phyloP scores from a whole-genome alignment of 2,797 vertebrate species.

The Varecia variegata region DNA sequence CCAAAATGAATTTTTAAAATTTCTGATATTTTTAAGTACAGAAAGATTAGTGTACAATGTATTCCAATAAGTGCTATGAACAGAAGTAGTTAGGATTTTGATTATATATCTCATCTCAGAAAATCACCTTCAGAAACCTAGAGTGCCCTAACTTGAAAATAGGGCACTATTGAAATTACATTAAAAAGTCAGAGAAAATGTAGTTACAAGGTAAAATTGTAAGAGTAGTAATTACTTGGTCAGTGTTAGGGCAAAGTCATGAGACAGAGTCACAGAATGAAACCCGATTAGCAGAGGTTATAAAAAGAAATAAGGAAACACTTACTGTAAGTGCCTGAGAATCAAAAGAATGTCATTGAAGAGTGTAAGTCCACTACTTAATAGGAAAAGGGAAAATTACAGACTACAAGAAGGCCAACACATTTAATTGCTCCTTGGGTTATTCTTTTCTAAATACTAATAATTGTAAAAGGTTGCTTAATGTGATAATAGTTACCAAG shows the following conservation, averaged over 20 bases:
- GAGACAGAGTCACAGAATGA: constrained; percentile 71
- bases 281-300: constrained; percentile 76
- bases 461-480: constrained; percentile 78
- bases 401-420: constrained; percentile 61
- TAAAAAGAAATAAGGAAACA: constrained; percentile 74
- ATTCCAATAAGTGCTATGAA: constrained; percentile 52
- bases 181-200: constrained; percentile 73
- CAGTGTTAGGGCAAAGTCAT: constrained; percentile 74
- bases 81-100: constrained; percentile 56
- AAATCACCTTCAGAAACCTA: constrained; percentile 75
- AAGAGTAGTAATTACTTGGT: constrained; percentile 75
- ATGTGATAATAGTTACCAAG: constrained; percentile 78
- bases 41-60: constrained; percentile 2
- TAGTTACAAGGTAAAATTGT: constrained; percentile 75
- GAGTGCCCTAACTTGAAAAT: constrained; percentile 54
- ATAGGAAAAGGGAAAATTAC: constrained; percentile 74
- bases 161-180: constrained; percentile 75
- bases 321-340: constrained; percentile 73
- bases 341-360: constrained; percentile 73
- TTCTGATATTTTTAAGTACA: constrained; percentile 50
- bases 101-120: constrained; percentile 78
- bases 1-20: constrained; percentile 50
- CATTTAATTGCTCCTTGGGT: constrained; percentile 73
- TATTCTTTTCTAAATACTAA: constrained; percentile 77
- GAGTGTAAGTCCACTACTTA: constrained; percentile 72